These are phyloP conservation scores for Drosophila tani DNA, from an alignment of 1,140 invertebrate genomes.

Conservation along the genomic window DNA sequence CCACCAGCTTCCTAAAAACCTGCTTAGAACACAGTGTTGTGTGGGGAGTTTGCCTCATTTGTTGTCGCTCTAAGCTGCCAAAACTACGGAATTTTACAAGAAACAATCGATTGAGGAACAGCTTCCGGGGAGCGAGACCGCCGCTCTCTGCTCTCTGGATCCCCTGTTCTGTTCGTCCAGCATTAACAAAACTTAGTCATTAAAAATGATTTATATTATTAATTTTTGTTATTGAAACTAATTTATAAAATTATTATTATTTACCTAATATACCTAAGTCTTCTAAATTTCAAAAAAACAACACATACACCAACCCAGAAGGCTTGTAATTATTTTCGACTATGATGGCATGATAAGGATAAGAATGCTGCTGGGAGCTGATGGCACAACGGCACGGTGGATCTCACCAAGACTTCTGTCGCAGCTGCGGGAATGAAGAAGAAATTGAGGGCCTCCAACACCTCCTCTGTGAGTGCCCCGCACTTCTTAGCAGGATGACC, in stretches of 20 bases:
- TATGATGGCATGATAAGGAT: neutral
- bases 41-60: slow-evolving; percentile 45
- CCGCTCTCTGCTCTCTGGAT: slow-evolving; percentile 12
- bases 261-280: slow-evolving; percentile 43
- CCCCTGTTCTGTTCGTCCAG: slow-evolving; percentile 39
- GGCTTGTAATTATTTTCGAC: neutral
- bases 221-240: slow-evolving; percentile 73
- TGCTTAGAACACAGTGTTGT: slow-evolving; percentile 18
- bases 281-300: slow-evolving; percentile 34
- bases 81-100: slow-evolving; percentile 34
- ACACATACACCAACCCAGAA: neutral
- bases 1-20: slow-evolving; percentile 41
- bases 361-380: too few species aligned
- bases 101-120: slow-evolving; percentile 15
- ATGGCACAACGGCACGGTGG: too few species aligned
- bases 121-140: neutral
- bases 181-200: slow-evolving; percentile 53
- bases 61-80: slow-evolving; percentile 56
- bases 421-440: too few species aligned
- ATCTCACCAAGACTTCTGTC: too few species aligned
- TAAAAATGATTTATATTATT: slow-evolving; percentile 65
- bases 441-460: too few species aligned
- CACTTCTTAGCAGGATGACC: too few species aligned
- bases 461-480: too few species aligned
- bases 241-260: slow-evolving; percentile 67